These are phyloP conservation scores for Meloidogyne chitwoodi DNA, from an alignment of 1,140 invertebrate genomes.

Conservation along the genomic window DNA sequence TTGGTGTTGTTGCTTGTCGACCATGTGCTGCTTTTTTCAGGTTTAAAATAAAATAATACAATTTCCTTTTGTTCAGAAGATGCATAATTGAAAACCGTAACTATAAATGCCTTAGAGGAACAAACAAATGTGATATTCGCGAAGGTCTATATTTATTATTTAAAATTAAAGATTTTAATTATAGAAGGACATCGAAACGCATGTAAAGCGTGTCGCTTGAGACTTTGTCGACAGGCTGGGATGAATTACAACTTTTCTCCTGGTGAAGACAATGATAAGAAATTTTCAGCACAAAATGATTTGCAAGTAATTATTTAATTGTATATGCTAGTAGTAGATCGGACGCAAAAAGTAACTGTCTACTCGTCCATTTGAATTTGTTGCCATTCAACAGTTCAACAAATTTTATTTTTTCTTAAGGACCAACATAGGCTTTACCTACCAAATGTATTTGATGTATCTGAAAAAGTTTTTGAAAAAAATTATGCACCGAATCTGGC, in stretches of 20 bases:
- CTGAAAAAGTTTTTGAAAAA: not conserved
- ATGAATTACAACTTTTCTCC: not conserved
- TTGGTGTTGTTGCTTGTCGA: conserved; percentile 3
- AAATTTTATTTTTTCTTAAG: not conserved
- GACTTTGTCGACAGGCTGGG: not conserved
- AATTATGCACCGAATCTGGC: not conserved
- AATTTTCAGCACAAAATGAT: not conserved
- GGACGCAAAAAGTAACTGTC: no score
- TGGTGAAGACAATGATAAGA: not conserved
- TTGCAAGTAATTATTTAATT: not conserved
- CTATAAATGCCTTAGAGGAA: conserved; percentile 7
- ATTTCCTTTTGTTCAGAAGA: not conserved
- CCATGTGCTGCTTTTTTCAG: conserved; percentile 4
- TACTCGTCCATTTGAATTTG: no score
- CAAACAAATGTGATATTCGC: conserved; percentile 1
- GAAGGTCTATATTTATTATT: not conserved
- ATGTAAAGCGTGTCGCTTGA: not conserved
- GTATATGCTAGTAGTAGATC: no score
- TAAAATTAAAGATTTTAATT: not conserved
- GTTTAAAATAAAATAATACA: not conserved
- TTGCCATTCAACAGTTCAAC: no score
- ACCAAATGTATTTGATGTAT: not conserved
- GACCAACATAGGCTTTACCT: not conserved
- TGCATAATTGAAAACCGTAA: not conserved
- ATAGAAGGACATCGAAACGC: not conserved